Conservation (phyloP, 30 jellyfish, hydroid and myxozoan genomes). For the Cassiopea xamachana region DNA sequence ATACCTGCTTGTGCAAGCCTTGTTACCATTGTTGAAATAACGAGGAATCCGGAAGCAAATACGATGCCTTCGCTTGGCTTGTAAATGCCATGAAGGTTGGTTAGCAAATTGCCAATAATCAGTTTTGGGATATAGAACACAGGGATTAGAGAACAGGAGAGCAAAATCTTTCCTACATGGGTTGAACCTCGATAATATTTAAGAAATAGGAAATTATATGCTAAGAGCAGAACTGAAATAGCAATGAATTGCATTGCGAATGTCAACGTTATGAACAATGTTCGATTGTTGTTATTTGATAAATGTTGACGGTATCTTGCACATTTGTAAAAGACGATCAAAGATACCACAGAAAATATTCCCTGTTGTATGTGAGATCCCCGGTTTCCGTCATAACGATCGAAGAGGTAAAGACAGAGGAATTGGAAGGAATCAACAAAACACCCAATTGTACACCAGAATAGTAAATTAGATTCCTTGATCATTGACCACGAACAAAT, state of each 20-base stretch:
- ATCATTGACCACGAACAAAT: no score
- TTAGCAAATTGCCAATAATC: not conserved
- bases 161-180: not conserved
- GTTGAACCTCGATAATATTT: not conserved
- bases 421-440: not conserved
- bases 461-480: not conserved
- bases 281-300: not conserved
- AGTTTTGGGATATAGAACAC: slow-evolving; percentile 19
- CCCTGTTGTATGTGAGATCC: slow-evolving; percentile 4
- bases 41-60: not conserved
- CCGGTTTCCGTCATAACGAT: not conserved
- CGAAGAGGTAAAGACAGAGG: not conserved
- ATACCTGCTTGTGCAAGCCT: slow-evolving; percentile 33
- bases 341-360: not conserved
- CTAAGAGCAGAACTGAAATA: not conserved
- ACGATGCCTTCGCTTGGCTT: not conserved
- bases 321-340: not conserved
- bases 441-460: not conserved
- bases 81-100: not conserved
- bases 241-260: slow-evolving; percentile 2
- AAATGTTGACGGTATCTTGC: not conserved
- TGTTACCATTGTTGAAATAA: not conserved
- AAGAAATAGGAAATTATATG: not conserved
- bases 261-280: not conserved
- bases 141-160: not conserved